Conservation (phyloP, 2,888 invertebrate genomes). For the Amphipyra berbera region DNA sequence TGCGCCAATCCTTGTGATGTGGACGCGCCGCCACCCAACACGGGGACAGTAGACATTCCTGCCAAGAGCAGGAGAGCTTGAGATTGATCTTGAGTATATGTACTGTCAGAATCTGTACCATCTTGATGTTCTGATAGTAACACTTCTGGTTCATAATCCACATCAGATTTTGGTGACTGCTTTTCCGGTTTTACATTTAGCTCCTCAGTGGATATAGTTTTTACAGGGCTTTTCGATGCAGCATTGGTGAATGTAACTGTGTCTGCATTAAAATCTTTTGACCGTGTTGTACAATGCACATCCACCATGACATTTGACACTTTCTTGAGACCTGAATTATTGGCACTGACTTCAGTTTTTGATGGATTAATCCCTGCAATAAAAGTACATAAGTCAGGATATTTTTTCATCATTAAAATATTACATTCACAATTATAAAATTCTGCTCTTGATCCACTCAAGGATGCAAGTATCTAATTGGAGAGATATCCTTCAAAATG, state of each 20-base stretch:
- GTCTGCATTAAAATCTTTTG: constrained; percentile 78
- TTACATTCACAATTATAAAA: background rate
- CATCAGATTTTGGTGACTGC: constrained; percentile 84
- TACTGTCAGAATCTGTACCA: constrained; percentile 76
- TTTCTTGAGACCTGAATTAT: constrained; percentile 77
- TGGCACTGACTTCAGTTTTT: constrained; percentile 80
- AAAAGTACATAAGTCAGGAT: background rate
- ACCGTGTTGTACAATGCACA: constrained; percentile 67
- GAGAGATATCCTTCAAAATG: too few relatives aligned
- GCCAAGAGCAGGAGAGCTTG: constrained; percentile 80
- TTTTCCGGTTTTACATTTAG: constrained; percentile 81
- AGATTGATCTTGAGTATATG: constrained; percentile 79
- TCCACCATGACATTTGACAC: constrained; percentile 72
- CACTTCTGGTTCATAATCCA: constrained; percentile 86
- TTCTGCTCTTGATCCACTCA: background rate
- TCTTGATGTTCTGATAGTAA: constrained; percentile 85
- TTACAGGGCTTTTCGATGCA: constrained; percentile 78
- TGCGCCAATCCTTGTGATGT: constrained; percentile 82
- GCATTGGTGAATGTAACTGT: constrained; percentile 69
- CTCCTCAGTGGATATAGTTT: constrained; percentile 73
- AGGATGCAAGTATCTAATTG: too few relatives aligned
- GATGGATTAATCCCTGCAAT: constrained; percentile 85
- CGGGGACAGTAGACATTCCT: constrained; percentile 80
- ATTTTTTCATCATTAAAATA: background rate
- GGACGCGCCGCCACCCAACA: constrained; percentile 76